Evolutionary conservation across 1,140 invertebrate genomes (phyloP).

Genomic region (Aethina tumida): DNA sequence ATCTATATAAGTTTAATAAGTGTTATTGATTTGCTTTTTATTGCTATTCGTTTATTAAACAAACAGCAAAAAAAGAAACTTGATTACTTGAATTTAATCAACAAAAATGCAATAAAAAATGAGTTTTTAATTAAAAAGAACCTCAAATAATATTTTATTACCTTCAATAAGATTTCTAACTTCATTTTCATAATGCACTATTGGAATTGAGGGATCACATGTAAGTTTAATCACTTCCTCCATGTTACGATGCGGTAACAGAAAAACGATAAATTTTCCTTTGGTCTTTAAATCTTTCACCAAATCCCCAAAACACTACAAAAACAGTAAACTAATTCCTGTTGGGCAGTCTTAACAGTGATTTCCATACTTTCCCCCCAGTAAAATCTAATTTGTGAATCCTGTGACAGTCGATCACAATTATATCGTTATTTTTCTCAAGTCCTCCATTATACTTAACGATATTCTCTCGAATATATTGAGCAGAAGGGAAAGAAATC

Average conservation of each 20-base stretch:
- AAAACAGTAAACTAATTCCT: slow-evolving; percentile 4
- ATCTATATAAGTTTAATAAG: no score
- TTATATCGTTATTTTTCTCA: slow-evolving; percentile 16
- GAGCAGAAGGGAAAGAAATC: slow-evolving; percentile 51
- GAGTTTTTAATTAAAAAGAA: neutral
- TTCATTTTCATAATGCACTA: slow-evolving; percentile 3
- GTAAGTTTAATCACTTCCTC: slow-evolving; percentile 2
- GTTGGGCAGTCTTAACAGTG: neutral
- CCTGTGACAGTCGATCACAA: slow-evolving; percentile 46
- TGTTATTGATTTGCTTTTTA: no score
- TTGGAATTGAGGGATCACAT: neutral
- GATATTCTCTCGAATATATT: slow-evolving; percentile 47
- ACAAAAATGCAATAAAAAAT: neutral
- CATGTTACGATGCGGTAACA: slow-evolving; percentile 5
- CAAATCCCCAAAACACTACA: slow-evolving; percentile 22
- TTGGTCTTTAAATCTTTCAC: slow-evolving; percentile 20
- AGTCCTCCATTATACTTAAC: slow-evolving; percentile 37
- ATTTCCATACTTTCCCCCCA: slow-evolving; percentile 41
- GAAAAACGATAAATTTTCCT: slow-evolving; percentile 19
- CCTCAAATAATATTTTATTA: neutral
- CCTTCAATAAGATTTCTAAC: slow-evolving; percentile 4
- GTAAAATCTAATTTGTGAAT: slow-evolving; percentile 47
- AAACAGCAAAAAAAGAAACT: no score
- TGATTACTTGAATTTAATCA: no score
- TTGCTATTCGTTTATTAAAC: no score